Evolutionary conservation across 1,140 invertebrate genomes (phyloP), one percentile per base, ranked within the genome.

Genomic region (Ylistrum balloti): DNA sequence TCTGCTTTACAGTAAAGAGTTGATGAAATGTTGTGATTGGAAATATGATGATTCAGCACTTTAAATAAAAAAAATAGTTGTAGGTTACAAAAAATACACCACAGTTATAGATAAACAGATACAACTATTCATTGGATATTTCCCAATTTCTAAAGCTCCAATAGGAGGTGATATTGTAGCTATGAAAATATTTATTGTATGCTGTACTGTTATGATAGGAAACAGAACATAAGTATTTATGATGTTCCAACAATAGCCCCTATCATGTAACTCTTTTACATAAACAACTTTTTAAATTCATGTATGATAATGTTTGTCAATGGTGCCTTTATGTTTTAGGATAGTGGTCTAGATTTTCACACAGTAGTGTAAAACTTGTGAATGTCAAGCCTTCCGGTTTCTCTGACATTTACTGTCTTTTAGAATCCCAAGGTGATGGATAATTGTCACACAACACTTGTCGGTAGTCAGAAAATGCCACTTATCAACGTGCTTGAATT

Each of bases 371-470:
- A 74, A 74, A 74, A 5, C 22, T 74, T 74, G 56, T 17, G 56
- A 74, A 74, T 74, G 56, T 28, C 56, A 28, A 74, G 56, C n/a
- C 56, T 74, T 74, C 56, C 56, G 56, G 56, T 74, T 74, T 74
- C 56, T 74, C 56, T 74, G 56, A 74, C 56, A 74, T 74, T 74
- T 74, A 74, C 56, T 74, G 56, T 74, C 56, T 74, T 74, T 28
- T 28, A 74, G 56, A 22, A 74, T 74, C 56, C 56, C 56, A 74
- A 74, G 56, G 56, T 74, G 56, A 74, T 17, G 56, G 56, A 74
- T 74, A 74, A 74, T 74, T 74, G 56, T 74, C 56, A 74, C 56
- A 74, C 56, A 74, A 74, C 56, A 22, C 56, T 28, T 74, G 56
- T 74, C 56, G 56, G 56, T 28, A 74, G 56, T 74, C 56, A 74